These are phyloP conservation scores for Loriculus beryllinus DNA, from an alignment of 2,797 vertebrate genomes.

Conservation along the genomic window DNA sequence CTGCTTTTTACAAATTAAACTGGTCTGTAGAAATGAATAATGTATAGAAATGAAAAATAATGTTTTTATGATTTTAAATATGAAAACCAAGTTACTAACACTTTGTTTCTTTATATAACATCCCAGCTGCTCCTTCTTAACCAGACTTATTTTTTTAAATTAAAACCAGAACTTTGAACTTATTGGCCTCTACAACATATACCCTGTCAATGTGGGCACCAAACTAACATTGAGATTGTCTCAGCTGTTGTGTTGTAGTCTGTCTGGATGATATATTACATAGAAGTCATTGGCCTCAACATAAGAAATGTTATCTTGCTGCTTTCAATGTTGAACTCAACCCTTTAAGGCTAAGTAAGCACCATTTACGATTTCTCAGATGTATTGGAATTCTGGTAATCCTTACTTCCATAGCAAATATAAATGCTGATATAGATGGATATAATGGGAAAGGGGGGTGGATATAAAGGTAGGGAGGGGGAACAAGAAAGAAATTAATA, in stretches of 20 bases:
- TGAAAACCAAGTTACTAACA: conserved; percentile 37
- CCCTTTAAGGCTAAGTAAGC: neutral
- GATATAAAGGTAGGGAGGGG: neutral
- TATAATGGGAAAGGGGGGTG: neutral
- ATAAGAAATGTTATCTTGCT: neutral
- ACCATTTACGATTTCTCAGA: neutral
- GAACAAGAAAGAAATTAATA: neutral
- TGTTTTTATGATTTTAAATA: conserved; percentile 26
- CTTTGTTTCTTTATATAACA: conserved; percentile 20
- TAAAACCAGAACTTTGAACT: conserved; percentile 36
- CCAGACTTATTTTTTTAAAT: conserved; percentile 5
- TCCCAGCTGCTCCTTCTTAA: neutral
- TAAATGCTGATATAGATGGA: neutral
- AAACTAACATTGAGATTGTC: neutral
- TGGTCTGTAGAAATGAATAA: neutral
- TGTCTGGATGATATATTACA: neutral
- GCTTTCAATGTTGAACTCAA: neutral
- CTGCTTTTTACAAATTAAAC: neutral
- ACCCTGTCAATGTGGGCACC: neutral
- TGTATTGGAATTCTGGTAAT: neutral
- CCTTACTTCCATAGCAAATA: neutral
- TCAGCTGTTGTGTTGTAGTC: neutral
- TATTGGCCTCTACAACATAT: conserved; percentile 17
- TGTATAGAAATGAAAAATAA: conserved; percentile 32
- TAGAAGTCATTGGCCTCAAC: neutral